Conservation (phyloP, 2,113 vertebrate genomes). For the Pachycephala philippinensis region DNA sequence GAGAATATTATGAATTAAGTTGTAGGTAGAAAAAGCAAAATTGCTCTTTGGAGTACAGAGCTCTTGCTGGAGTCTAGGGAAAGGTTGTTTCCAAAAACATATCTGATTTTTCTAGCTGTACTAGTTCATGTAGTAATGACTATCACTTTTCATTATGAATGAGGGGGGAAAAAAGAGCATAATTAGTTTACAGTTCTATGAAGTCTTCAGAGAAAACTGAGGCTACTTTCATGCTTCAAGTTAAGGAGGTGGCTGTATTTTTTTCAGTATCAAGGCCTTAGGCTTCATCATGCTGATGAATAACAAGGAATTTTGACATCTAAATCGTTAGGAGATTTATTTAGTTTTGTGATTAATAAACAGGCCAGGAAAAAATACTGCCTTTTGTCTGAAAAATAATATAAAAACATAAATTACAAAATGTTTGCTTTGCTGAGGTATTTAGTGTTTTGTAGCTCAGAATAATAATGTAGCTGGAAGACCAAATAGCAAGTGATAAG, state of each 20-base stretch:
- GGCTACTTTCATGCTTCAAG: neutral
- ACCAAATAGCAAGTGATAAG: slow-evolving; percentile 4
- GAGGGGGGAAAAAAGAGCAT: neutral
- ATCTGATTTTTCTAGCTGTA: neutral
- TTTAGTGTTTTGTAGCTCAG: neutral
- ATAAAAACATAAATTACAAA: neutral
- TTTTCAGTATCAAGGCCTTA: neutral
- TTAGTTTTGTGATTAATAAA: neutral
- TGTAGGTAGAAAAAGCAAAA: neutral
- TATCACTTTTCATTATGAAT: neutral
- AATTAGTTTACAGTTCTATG: neutral
- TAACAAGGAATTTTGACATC: neutral
- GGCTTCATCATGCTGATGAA: neutral
- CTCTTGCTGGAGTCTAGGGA: neutral
- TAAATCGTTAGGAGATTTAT: neutral
- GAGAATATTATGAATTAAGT: neutral
- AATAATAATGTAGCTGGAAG: neutral
- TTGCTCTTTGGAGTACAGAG: neutral
- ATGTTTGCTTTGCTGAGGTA: neutral
- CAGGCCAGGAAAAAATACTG: neutral
- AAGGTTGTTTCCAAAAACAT: neutral
- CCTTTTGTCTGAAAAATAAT: neutral
- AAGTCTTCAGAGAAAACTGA: neutral
- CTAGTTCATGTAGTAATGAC: neutral
- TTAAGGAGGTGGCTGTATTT: neutral